These are phyloP conservation scores for Hyposmocoma kahamanoa DNA, from an alignment of 1,140 invertebrate genomes.

Conservation along the genomic window DNA sequence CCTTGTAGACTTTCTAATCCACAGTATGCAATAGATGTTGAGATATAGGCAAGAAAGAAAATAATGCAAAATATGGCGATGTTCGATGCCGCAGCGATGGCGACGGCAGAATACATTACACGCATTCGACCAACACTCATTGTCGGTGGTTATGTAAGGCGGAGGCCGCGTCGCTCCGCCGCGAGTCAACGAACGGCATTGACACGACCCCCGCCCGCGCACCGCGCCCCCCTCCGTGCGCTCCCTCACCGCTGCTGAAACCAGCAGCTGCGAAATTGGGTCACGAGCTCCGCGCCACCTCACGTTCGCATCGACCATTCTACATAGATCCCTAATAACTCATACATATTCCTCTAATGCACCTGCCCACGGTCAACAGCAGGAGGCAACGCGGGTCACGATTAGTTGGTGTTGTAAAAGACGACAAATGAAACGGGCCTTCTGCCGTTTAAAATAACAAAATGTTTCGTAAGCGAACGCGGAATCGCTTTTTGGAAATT, in stretches of 20 bases:
- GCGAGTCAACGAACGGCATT: conserved; percentile 71
- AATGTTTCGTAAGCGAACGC: conserved; percentile 28
- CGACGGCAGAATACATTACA: no score
- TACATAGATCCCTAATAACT: conserved; percentile 34
- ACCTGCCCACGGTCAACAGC: conserved; percentile 12
- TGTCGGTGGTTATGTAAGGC: conserved; percentile 71
- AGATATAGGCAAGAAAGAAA: no score
- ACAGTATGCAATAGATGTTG: no score
- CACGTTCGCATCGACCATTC: conserved; percentile 44
- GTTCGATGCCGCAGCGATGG: no score
- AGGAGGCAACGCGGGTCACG: conserved; percentile 19
- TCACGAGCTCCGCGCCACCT: conserved; percentile 63
- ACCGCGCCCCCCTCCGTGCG: conserved; percentile 30
- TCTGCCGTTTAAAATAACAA: conserved; percentile 42
- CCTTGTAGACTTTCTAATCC: no score
- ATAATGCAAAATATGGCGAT: no score
- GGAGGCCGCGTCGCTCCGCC: conserved; percentile 63
- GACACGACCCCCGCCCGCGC: conserved; percentile 38
- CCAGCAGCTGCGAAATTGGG: conserved; percentile 69
- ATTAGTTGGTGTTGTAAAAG: conserved; percentile 33
- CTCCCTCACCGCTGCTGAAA: conserved; percentile 57
- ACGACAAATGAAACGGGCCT: conserved; percentile 50
- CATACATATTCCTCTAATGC: conserved; percentile 12
- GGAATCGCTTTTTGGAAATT: conserved; percentile 24
- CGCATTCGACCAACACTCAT: conserved; percentile 56